Conservation (phyloP, 2,797 vertebrate genomes). For the Crax fasciolata region DNA sequence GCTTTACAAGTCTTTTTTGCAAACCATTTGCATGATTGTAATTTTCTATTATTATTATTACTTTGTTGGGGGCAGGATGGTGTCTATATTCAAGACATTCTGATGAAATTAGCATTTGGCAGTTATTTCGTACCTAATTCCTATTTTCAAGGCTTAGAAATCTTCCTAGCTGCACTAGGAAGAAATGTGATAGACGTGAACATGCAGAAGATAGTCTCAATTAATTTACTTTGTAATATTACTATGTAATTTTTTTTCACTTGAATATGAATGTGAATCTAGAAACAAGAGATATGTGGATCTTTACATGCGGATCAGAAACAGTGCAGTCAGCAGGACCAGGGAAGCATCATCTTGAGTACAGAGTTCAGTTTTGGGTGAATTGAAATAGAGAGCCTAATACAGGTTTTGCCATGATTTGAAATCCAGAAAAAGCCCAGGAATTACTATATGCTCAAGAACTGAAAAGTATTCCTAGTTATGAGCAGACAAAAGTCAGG, state of each 20-base stretch:
- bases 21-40: background rate
- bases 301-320: background rate
- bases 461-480: accelerated
- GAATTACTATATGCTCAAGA: background rate
- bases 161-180: background rate
- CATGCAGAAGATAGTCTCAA: background rate
- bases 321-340: no score
- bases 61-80: accelerated
- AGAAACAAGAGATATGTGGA: background rate
- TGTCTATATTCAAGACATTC: background rate
- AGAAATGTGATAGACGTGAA: background rate
- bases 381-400: background rate
- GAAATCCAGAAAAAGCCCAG: background rate
- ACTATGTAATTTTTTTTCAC: background rate
- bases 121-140: background rate
- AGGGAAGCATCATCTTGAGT: no score
- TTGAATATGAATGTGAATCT: background rate
- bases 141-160: background rate
- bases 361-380: no score
- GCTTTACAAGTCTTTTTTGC: background rate
- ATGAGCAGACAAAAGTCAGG: background rate
- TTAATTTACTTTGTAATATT: background rate
- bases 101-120: background rate
- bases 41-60: background rate
- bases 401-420: background rate